Evolutionary conservation across 2,797 vertebrate genomes (phyloP).

Genomic region (Rhinatrema bivittatum): DNA sequence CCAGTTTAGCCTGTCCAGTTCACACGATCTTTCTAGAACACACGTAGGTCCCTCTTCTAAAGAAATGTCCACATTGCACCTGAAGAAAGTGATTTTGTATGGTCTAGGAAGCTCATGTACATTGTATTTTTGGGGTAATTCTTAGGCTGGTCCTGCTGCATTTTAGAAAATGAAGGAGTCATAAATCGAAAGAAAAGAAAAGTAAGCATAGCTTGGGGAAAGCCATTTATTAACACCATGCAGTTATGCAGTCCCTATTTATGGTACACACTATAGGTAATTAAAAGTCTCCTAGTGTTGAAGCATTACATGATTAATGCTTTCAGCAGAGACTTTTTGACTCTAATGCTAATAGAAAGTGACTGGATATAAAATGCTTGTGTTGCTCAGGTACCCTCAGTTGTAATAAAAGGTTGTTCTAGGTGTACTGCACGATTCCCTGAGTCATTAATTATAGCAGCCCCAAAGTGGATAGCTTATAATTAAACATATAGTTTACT

Average conservation of each 20-base stretch:
- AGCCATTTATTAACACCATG: conserved; percentile 19
- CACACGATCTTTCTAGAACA: too few species aligned
- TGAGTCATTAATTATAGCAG: conserved; percentile 65
- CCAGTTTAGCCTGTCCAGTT: too few species aligned
- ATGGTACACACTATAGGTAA: conserved; percentile 21
- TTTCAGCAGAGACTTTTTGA: conserved; percentile 31
- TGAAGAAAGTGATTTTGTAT: too few species aligned
- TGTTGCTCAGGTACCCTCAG: conserved; percentile 36
- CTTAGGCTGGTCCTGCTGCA: too few species aligned
- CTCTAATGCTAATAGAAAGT: conserved; percentile 51
- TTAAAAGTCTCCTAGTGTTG: conserved; percentile 37
- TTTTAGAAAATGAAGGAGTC: background rate
- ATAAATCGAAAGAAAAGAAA: too few species aligned
- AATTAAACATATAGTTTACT: conserved; percentile 63
- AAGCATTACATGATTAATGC: conserved; percentile 44
- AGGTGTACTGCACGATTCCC: conserved; percentile 44
- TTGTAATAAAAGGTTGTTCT: conserved; percentile 51
- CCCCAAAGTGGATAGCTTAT: conserved; percentile 56
- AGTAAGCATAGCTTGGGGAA: conserved; percentile 20
- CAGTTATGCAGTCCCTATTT: background rate
- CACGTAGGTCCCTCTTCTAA: too few species aligned
- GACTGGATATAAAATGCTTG: conserved; percentile 29
- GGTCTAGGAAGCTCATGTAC: too few species aligned
- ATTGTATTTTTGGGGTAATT: too few species aligned
- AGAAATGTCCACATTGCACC: too few species aligned